Evolutionary conservation across 2,113 vertebrate genomes (phyloP).

Genomic region (Vanacampus margaritifer): DNA sequence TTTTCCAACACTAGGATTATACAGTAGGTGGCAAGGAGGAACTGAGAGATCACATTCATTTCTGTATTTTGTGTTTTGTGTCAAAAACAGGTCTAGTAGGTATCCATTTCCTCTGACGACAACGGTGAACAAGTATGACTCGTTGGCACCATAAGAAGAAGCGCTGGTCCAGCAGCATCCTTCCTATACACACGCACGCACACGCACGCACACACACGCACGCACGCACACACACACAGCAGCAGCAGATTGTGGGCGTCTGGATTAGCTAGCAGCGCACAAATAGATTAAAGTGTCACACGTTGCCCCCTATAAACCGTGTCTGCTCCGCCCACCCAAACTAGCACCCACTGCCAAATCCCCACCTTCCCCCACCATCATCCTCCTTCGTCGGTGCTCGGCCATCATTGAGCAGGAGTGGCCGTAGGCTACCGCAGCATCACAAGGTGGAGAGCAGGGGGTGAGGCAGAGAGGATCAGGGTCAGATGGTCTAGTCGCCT

Average conservation of each 20-base stretch:
- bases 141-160: conserved; percentile 31
- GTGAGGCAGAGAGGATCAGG: conserved; percentile 39
- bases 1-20: no score
- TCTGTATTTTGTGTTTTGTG: no score
- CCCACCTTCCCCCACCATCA: neutral
- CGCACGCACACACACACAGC: neutral
- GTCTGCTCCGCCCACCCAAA: conserved; percentile 27
- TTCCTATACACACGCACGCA: neutral
- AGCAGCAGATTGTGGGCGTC: conserved; percentile 26
- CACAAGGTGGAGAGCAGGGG: conserved; percentile 44
- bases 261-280: conserved; percentile 46
- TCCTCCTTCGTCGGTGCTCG: conserved; percentile 22
- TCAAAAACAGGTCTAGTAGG: no score
- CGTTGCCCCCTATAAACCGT: conserved; percentile 41
- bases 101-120: no score
- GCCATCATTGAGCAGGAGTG: conserved; percentile 41
- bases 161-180: conserved; percentile 19
- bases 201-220: conserved; percentile 6
- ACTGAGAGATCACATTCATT: no score
- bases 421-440: conserved; percentile 47
- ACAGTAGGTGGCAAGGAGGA: no score
- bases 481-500: conserved; percentile 43
- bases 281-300: conserved; percentile 57
- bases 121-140: neutral
- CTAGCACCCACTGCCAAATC: neutral